phyloP scores from a whole-genome alignment of 2,113 vertebrate species.

The Dendropsophus ebraccatus region DNA sequence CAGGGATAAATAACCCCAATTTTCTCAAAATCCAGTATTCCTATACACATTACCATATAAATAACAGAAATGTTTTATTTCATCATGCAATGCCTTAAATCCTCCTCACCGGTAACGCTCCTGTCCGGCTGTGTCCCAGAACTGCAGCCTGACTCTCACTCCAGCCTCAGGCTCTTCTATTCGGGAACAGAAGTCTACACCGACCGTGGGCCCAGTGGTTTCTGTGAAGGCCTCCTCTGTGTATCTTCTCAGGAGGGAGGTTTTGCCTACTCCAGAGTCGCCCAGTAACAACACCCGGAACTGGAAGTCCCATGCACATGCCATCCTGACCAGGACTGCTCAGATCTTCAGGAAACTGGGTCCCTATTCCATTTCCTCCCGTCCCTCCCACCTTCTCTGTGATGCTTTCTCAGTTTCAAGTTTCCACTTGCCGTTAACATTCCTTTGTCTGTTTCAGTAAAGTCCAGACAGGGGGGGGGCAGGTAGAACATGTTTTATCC shows the following conservation, averaged over 20 bases:
- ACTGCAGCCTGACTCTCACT: constrained; percentile 82
- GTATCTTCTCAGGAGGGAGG: constrained; percentile 81
- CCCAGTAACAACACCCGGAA: constrained; percentile 88
- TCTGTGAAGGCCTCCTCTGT: constrained; percentile 80
- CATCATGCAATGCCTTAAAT: not conserved
- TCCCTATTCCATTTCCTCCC: not conserved
- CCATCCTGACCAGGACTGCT: constrained; percentile 66
- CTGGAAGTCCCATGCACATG: constrained; percentile 84
- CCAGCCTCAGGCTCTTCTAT: constrained; percentile 82
- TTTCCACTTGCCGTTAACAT: constrained; percentile 28
- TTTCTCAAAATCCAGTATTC: too few species aligned
- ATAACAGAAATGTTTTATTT: not conserved
- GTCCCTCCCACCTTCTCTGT: not conserved
- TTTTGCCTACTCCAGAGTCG: constrained; percentile 86
- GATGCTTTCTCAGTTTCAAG: constrained; percentile 11
- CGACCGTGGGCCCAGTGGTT: constrained; percentile 78
- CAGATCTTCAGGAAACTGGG: not conserved
- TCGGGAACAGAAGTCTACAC: constrained; percentile 85
- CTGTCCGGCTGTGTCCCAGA: constrained; percentile 90
- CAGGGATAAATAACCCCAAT: not conserved
- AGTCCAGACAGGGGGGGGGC: constrained; percentile 3
- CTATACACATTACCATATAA: not conserved
- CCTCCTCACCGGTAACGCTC: constrained; percentile 82
- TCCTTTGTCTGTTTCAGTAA: constrained; percentile 28
- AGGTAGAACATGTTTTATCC: not conserved